Evolutionary conservation across 2,797 vertebrate genomes (phyloP).

Genomic region (Anguilla marmorata): DNA sequence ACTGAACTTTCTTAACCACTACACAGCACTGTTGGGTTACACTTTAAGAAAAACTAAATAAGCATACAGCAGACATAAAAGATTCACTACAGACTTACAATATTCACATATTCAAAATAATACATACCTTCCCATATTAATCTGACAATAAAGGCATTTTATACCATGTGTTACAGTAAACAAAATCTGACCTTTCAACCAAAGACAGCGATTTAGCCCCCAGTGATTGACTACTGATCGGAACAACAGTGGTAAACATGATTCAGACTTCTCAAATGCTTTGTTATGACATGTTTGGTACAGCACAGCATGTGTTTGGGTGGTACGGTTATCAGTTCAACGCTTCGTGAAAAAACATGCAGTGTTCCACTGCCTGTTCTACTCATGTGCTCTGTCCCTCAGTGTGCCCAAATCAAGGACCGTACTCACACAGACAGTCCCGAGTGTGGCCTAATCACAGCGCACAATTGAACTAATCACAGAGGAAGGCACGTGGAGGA

Average conservation of each 20-base stretch:
- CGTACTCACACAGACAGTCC: neutral
- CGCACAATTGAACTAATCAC: neutral
- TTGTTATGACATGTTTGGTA: no score
- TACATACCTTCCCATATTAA: neutral
- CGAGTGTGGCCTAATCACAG: neutral
- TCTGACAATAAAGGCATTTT: neutral
- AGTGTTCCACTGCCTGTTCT: neutral
- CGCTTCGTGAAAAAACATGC: no score
- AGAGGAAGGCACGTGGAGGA: neutral
- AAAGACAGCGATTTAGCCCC: neutral
- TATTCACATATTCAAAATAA: neutral
- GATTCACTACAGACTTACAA: neutral
- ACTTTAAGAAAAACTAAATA: neutral
- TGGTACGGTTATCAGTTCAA: no score
- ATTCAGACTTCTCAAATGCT: neutral
- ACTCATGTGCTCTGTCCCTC: neutral
- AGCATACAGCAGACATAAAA: neutral
- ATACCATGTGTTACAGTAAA: neutral
- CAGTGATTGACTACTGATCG: neutral
- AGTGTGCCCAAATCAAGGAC: neutral
- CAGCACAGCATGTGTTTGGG: no score
- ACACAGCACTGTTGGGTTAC: neutral
- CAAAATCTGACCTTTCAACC: neutral
- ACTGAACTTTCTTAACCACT: neutral
- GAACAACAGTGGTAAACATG: neutral